Evolutionary conservation across 2,888 invertebrate genomes (phyloP), one percentile per base, ranked within the genome.

Genomic region (Chamaedrilus cognettii): DNA sequence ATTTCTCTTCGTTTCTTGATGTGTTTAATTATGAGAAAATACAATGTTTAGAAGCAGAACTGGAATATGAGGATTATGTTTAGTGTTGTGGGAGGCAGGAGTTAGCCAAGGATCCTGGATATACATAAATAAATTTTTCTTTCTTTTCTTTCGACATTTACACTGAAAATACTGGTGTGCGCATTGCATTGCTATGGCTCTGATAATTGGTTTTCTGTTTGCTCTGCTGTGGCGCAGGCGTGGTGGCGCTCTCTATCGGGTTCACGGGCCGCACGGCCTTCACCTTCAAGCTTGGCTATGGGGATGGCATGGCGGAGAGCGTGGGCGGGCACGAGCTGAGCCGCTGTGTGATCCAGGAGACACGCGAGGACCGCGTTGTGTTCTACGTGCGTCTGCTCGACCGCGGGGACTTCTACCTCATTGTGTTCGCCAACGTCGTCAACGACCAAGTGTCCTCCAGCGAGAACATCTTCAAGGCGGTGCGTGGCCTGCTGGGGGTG

Each of bases 211-310:
- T n/a, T n/a, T n/a, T n/a, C n/a, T n/a, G n/a, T n/a, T n/a, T n/a
- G n/a, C n/a, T n/a, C n/a, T n/a, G n/a, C 76, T 83, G 5, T 72
- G 77, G 42, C 80, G 80, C 78, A 34, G 84, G 83, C 51, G 73
- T 77, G 65, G 74, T 81, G 2, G 80, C 79, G n/a, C 71, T 84
- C 49, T 80, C 79, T 2, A 76, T 83, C 15, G 82, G 82, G 5
- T 82, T 78, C 76, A 77, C 77, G 32, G 78, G 79, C 49, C 82
- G 82, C 1, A 78, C 82, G 23, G 78, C 81, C 67, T 84, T 84
- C 75, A 83, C 83, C 26, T 84, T 81, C 75, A 83, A 82, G 72
- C 77, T 83, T 49, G 77, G 77, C 32, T 77, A 78, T 65, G 76
- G 79, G 11, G 80, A 81, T 60, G 75, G 75, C 58, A 77, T 77